phyloP scores from a whole-genome alignment of 1,140 invertebrate genomes.

The Monochamus saltuarius region DNA sequence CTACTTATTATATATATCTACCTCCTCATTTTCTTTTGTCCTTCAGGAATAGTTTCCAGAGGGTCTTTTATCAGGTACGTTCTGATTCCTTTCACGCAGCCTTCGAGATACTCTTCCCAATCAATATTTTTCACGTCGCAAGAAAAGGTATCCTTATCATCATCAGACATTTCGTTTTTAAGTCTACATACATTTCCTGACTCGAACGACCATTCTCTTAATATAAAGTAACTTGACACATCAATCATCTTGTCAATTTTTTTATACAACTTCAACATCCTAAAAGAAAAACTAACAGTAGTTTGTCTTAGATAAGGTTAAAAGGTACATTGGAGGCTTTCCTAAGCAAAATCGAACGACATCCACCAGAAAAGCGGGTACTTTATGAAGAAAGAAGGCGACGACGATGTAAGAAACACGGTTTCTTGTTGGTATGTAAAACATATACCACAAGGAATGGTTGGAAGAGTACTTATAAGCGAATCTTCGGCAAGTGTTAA shows the following conservation, averaged over 20 bases:
- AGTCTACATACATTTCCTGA: conserved; percentile 64
- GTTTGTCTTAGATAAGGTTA: conserved; percentile 9
- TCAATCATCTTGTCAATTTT: conserved; percentile 73
- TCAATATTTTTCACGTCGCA: conserved; percentile 68
- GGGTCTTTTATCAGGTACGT: conserved; percentile 73
- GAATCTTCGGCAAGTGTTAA: conserved; percentile 23
- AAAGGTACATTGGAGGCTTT: conserved; percentile 59
- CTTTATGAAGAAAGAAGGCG: conserved; percentile 59
- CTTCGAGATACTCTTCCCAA: conserved; percentile 67
- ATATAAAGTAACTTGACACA: conserved; percentile 75
- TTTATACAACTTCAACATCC: conserved; percentile 71
- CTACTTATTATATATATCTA: too few relatives aligned
- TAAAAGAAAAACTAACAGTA: conserved; percentile 44
- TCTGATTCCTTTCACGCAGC: conserved; percentile 66
- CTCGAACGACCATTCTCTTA: conserved; percentile 69
- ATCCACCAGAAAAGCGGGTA: conserved; percentile 63
- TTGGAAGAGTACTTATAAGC: conserved; percentile 28
- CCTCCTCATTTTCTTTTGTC: conserved; percentile 55
- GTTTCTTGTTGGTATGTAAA: conserved; percentile 56
- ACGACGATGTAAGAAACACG: conserved; percentile 47
- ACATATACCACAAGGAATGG: conserved; percentile 49
- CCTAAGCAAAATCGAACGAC: conserved; percentile 56
- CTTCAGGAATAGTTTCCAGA: conserved; percentile 58
- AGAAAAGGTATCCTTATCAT: conserved; percentile 65
- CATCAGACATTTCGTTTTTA: conserved; percentile 56